These are phyloP conservation scores for Pachymerium ferrugineum DNA, from an alignment of 2,888 invertebrate species.

Conservation along the genomic window DNA sequence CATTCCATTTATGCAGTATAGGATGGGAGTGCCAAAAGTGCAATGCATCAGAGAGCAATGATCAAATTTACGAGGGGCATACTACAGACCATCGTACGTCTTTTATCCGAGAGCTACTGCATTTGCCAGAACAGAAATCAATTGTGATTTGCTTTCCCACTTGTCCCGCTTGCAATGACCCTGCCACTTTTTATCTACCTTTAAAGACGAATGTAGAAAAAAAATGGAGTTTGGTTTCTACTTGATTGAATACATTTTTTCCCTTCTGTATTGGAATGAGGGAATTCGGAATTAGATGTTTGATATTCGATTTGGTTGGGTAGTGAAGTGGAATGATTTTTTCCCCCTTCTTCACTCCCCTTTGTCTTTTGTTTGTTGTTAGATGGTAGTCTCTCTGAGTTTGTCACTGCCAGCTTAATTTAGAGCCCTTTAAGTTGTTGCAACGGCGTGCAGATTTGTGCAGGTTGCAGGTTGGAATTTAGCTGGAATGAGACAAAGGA, in stretches of 20 bases:
- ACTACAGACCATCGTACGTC: neutral
- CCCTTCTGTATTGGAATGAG: too few relatives aligned
- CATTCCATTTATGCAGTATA: neutral
- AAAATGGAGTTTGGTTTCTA: neutral
- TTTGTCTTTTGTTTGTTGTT: too few relatives aligned
- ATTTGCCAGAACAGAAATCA: neutral
- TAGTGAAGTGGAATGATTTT: too few relatives aligned
- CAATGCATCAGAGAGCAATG: neutral
- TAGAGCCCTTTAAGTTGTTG: neutral
- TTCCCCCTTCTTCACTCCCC: too few relatives aligned
- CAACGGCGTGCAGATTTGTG: neutral
- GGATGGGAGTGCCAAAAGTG: neutral
- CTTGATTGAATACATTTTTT: neutral
- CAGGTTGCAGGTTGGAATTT: neutral
- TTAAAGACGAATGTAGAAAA: neutral
- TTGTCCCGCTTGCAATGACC: neutral
- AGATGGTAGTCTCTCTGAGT: too few relatives aligned
- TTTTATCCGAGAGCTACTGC: neutral
- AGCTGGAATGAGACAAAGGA: neutral
- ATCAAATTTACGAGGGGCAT: neutral
- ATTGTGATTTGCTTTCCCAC: neutral
- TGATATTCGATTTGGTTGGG: too few relatives aligned
- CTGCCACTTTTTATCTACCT: neutral
- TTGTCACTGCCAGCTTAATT: neutral
- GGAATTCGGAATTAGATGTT: too few relatives aligned